These are phyloP conservation scores for Ophion slaviceki DNA, from an alignment of 2,888 invertebrate species.

Conservation along the genomic window DNA sequence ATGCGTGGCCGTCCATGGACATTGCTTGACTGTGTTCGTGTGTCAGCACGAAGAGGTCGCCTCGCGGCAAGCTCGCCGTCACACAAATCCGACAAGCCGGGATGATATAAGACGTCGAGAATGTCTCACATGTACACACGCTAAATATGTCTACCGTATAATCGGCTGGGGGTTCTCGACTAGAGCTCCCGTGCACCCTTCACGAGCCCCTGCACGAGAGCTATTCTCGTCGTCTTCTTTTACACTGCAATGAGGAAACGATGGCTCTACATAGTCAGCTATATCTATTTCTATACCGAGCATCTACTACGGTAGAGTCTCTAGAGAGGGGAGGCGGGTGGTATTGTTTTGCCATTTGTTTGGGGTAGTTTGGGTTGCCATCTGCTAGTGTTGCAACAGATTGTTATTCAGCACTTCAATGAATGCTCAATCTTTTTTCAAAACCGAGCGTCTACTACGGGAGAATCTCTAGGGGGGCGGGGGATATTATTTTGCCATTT, in stretches of 20 bases:
- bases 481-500: too few relatives aligned
- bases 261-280: neutral
- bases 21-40: neutral
- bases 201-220: neutral
- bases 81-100: constrained; percentile 48
- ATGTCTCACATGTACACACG: constrained; percentile 37
- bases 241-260: neutral
- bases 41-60: neutral
- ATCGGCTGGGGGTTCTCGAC: constrained; percentile 22
- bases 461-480: too few relatives aligned
- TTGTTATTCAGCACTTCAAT: too few relatives aligned
- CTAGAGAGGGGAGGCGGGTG: too few relatives aligned
- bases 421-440: too few relatives aligned
- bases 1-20: neutral
- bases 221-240: constrained; percentile 30
- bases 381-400: too few relatives aligned
- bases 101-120: constrained; percentile 58
- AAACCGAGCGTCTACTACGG: too few relatives aligned
- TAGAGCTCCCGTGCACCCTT: constrained; percentile 13
- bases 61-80: constrained; percentile 2
- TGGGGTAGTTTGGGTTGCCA: too few relatives aligned
- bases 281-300: neutral
- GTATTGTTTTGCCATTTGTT: too few relatives aligned
- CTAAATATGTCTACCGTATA: constrained; percentile 17
- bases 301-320: neutral